phyloP scores from a whole-genome alignment of 2,888 invertebrate species.

The Zootermopsis nevadensis region DNA sequence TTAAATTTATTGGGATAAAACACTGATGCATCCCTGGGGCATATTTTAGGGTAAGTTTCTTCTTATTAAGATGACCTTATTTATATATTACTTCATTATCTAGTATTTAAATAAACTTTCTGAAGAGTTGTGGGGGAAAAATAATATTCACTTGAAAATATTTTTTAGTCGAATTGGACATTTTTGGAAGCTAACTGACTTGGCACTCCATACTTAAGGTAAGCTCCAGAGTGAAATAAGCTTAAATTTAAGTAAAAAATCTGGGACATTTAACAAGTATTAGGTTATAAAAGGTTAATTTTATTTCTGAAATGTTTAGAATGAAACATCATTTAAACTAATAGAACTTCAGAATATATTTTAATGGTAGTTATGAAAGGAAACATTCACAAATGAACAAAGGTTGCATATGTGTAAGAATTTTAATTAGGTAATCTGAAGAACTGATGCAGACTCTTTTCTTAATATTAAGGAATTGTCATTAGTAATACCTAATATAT shows the following conservation, averaged over 20 bases:
- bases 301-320: not conserved
- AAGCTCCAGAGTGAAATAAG: slow-evolving; percentile 26
- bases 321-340: not conserved
- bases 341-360: no score
- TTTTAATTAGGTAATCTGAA: not conserved
- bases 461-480: not conserved
- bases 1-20: not conserved
- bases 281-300: not conserved
- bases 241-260: slow-evolving; percentile 10
- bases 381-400: not conserved
- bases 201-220: not conserved
- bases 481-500: not conserved
- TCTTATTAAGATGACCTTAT: not conserved
- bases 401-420: not conserved
- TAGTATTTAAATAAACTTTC: not conserved
- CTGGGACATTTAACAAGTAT: slow-evolving; percentile 5
- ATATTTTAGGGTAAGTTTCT: slow-evolving; percentile 25
- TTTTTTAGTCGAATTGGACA: not conserved
- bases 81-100: not conserved
- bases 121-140: not conserved
- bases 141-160: not conserved
- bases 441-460: not conserved
- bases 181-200: slow-evolving; percentile 2
- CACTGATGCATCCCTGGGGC: not conserved
- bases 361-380: no score